These are phyloP conservation scores for Psephotus haematonotus DNA, from an alignment of 2,113 vertebrate species.

Conservation along the genomic window DNA sequence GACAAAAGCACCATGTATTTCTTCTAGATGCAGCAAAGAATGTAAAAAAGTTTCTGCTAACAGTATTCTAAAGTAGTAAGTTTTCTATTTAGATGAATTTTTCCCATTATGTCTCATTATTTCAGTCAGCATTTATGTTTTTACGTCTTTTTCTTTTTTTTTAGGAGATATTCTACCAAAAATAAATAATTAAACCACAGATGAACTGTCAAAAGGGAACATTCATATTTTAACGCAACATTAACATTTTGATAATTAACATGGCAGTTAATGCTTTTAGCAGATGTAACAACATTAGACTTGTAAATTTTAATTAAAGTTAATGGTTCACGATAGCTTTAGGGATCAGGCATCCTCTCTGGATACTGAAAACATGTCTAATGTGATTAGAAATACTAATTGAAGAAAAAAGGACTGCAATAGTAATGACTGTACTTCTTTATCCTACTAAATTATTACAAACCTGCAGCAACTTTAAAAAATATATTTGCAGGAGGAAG, in stretches of 20 bases:
- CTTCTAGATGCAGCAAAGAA: not conserved
- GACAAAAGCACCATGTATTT: not conserved
- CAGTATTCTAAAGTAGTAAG: not conserved
- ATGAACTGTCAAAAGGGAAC: conserved; percentile 82
- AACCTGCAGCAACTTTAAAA: conserved; percentile 54
- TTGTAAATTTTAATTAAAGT: conserved; percentile 87
- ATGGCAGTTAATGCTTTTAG: conserved; percentile 83
- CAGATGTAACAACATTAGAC: conserved; percentile 85
- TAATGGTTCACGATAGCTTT: conserved; percentile 82
- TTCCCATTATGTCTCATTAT: conserved; percentile 43
- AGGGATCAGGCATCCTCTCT: conserved; percentile 80
- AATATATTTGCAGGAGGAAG: conserved; percentile 35
- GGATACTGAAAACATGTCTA: conserved; percentile 77
- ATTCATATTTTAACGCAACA: conserved; percentile 80
- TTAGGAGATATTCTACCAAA: conserved; percentile 65
- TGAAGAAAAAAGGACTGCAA: conserved; percentile 69
- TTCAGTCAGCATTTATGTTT: conserved; percentile 25
- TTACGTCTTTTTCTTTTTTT: conserved; percentile 42
- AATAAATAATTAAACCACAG: conserved; percentile 79
- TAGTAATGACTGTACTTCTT: conserved; percentile 54
- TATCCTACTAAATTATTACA: conserved; percentile 56
- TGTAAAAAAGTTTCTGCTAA: not conserved
- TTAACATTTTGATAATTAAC: conserved; percentile 84
- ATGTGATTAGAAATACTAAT: conserved; percentile 80
- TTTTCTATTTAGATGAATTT: conserved; percentile 5